Evolutionary conservation across 2,113 vertebrate species (phyloP).

Genomic region (Pungitius pungitius): DNA sequence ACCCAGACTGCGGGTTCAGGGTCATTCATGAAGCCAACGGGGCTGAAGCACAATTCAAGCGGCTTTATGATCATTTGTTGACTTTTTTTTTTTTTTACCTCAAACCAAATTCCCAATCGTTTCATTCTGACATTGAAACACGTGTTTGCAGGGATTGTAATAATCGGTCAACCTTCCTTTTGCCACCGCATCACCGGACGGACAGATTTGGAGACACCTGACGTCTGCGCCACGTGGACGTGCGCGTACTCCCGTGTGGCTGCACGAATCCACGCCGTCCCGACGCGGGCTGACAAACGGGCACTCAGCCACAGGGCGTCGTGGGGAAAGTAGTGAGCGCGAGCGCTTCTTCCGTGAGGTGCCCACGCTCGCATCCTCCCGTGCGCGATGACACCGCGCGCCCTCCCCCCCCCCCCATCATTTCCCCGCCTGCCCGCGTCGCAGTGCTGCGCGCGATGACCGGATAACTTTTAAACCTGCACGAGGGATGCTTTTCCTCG

Average conservation of each 20-base stretch:
- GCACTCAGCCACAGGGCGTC: slow-evolving; percentile 12
- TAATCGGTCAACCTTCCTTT: background rate
- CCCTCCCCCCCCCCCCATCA: background rate
- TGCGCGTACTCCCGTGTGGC: slow-evolving; percentile 10
- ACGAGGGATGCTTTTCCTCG: slow-evolving; percentile 45
- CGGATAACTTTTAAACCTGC: slow-evolving; percentile 65
- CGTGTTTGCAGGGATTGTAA: background rate
- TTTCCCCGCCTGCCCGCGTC: background rate
- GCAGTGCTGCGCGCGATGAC: slow-evolving; percentile 31
- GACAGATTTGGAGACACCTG: slow-evolving; percentile 30
- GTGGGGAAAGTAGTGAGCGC: slow-evolving; percentile 28
- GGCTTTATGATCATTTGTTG: background rate
- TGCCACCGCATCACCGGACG: background rate
- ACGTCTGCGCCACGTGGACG: slow-evolving; percentile 17
- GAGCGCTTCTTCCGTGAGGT: slow-evolving; percentile 32
- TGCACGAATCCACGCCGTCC: background rate
- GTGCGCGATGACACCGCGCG: slow-evolving; percentile 66
- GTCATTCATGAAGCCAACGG: slow-evolving; percentile 38
- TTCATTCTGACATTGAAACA: background rate
- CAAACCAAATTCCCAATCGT: background rate
- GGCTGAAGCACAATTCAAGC: background rate
- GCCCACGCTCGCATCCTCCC: slow-evolving; percentile 27
- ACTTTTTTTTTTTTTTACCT: background rate
- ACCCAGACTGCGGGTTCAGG: slow-evolving; percentile 56
- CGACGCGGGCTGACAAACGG: background rate